Base-by-base conservation (phyloP, 1,140 invertebrate species). In the Sycobia sp. region DNA sequence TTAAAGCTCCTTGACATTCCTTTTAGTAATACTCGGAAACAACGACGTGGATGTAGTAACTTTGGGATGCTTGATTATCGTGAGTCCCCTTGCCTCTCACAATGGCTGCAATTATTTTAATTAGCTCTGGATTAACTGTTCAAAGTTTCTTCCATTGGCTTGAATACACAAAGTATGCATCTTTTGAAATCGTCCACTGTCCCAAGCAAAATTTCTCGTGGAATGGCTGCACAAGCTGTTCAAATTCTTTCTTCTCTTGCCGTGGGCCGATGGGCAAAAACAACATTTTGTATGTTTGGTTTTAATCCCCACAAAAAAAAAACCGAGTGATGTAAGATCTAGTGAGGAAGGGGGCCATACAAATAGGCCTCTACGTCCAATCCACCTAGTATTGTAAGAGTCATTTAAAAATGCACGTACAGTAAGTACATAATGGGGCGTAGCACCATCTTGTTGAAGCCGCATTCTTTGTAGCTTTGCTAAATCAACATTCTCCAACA, bases 221-320 rank as follows among this genome's bases (percentile, higher is more conserved):
- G 60, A 8, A 66, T 22, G 14, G 18, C n/a, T 7, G n/a, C 29
- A 16, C 54, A 39, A 27, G 49, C 57, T 10, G 25, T 32, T 23
- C 25, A 13, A 41, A 62, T 50, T 18, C 53, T 47, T 14, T 50
- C 32, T 34, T 34, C 11, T 34, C 32, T 34, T 11, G 11, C 11
- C 32, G 11, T 34, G 32, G 16, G 38, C 11, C 7, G 67, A 57
- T 59, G 49, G 49, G 46, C 43, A 55, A 76, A 77, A 32, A 76
- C 67, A 50, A 61, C 54, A 54, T 71, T 68, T 67, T 77, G 77
- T 4, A 76, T 62, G 64, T n/a, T n/a, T n/a, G n/a, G n/a, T n/a
- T n/a, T n/a, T n/a, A 60, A 73, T 50, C 66, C 67, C 70, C 69
- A 73, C 43, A n/a, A 71, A 46, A 60, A 68, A 73, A 67, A 66